Conservation (phyloP, 2,797 vertebrate genomes). For the Rhincodon typus region DNA sequence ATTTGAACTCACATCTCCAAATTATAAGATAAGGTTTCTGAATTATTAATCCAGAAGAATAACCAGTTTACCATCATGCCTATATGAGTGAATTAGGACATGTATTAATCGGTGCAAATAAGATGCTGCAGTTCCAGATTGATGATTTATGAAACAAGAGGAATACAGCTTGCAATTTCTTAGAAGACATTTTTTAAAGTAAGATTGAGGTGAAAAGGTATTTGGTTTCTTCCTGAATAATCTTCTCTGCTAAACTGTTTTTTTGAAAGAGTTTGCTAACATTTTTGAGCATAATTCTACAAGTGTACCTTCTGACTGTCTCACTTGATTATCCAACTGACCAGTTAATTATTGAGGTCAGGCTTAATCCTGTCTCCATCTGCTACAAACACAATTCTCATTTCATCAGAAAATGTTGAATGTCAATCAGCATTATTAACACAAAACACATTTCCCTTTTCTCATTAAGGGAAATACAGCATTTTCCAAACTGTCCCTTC, state of each 20-base stretch:
- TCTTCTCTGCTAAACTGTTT: not conserved
- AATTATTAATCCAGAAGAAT: no score
- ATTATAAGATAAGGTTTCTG: no score
- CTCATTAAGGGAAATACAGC: not conserved
- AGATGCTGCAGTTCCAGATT: not conserved
- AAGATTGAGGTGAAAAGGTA: not conserved
- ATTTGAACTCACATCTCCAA: no score
- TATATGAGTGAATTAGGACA: not conserved
- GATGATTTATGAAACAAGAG: not conserved
- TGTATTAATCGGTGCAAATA: not conserved
- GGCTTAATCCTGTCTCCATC: not conserved
- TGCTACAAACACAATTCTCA: not conserved
- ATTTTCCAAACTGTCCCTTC: no score
- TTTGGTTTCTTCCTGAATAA: not conserved
- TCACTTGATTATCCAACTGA: not conserved
- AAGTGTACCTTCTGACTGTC: not conserved
- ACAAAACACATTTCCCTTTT: not conserved
- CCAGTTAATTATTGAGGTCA: no score
- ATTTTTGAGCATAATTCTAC: not conserved
- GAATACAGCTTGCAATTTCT: not conserved
- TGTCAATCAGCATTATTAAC: not conserved
- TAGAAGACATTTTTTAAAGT: not conserved
- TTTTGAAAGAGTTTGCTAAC: not conserved
- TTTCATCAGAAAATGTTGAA: not conserved
- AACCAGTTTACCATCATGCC: no score